A percentile compares a stretch with the other conserved stretches of the same genome.
Conservation (phyloP, 1,140 invertebrate species). For the Drosophila albomicans region DNA sequence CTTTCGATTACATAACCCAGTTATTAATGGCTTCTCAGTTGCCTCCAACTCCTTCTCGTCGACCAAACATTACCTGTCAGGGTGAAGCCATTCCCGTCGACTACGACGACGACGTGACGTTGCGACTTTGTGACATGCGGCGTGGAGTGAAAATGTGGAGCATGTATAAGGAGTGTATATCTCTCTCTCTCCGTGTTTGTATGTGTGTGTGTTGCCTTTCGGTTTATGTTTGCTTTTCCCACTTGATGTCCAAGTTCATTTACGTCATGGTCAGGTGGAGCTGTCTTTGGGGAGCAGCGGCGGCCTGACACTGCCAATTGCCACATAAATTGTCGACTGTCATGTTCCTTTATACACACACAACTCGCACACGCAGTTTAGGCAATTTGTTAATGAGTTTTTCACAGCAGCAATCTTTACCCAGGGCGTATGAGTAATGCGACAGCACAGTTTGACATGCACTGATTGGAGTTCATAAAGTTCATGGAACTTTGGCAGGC, state of each 20-base stretch:
- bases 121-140: conserved; percentile 75
- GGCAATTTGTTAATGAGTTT: conserved; percentile 80
- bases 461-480: conserved; percentile 56
- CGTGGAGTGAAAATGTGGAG: conserved; percentile 66
- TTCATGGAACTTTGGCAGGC: conserved; percentile 70
- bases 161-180: conserved; percentile 26
- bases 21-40: conserved; percentile 77
- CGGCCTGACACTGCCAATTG: conserved; percentile 51
- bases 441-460: conserved; percentile 23
- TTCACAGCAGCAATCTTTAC: conserved; percentile 18
- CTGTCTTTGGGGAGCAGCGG: conserved; percentile 42
- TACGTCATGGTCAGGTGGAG: conserved; percentile 70
- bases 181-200: neutral
- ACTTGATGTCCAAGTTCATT: conserved; percentile 44
- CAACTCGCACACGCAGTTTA: conserved; percentile 26
- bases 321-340: conserved; percentile 54
- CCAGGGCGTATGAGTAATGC: conserved; percentile 15
- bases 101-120: conserved; percentile 56
- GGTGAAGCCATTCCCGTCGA: conserved; percentile 24
- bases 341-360: conserved; percentile 29
- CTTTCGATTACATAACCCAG: conserved; percentile 78
- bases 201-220: conserved; percentile 3
- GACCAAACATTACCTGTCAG: neutral
- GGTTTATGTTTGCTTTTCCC: conserved; percentile 22
- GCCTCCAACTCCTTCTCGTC: conserved; percentile 8